Evolutionary conservation across 2,113 vertebrate genomes (phyloP), one percentile per base, ranked within the genome.

Genomic region (Erythrocercus mccallii): DNA sequence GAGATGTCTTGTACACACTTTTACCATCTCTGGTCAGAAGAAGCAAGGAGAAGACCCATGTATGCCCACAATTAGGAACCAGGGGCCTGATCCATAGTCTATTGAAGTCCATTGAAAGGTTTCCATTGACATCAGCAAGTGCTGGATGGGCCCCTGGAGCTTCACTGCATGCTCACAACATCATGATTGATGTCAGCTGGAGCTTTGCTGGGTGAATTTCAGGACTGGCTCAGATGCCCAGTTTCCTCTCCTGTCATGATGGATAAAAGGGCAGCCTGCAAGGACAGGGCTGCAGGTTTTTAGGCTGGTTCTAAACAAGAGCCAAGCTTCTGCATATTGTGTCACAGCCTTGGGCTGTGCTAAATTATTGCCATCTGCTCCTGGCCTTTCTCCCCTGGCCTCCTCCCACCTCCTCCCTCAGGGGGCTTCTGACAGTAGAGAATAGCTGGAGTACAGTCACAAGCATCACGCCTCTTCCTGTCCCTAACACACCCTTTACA

Each of bases 401-500:
- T 95, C 92, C 96, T 96, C 93, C 96, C 90, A 89, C 95, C 96
- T 96, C 86, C 90, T 97, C 86, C 94, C 95, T 96, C 89, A 85
- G 89, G 95, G 87, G 95, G 86, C 95, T 95, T 51, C 94, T 81
- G 95, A 87, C 96, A 95, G 95, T 87, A 90, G 95, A 96, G 96
- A 97, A 97, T 96, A 95, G 96, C 91, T 96, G 86, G 73, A 96
- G 96, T 95, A 94, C 94, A 96, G 94, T 97, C 94, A 96, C 96
- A 95, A 92, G 89, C 91, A 78, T 94, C 91, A 95, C 95, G 77
- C 94, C 96, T 84, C 93, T 97, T 96, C 96, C 95, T 97, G 91
- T 96, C 89, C 96, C 91, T 79, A 92, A 95, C 96, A 96, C 96
- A 96, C 95, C 96, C 96, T 96, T 96, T 95, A 81, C 95, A 97